These are phyloP conservation scores for Silurus lanzhouensis DNA, from an alignment of 2,797 vertebrate genomes.

Conservation along the genomic window DNA sequence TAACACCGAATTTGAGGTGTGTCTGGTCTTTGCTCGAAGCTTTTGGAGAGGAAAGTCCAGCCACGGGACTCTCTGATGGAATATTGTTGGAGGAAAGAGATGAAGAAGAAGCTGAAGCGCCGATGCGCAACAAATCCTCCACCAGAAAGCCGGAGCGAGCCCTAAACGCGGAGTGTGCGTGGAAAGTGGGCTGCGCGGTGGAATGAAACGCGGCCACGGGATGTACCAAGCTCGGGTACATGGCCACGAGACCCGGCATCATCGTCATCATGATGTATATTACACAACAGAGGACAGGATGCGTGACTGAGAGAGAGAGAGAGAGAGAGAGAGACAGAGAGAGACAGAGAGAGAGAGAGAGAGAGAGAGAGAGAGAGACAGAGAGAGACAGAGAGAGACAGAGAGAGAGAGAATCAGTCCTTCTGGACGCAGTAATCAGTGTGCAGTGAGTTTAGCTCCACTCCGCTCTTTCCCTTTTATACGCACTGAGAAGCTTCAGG, in stretches of 20 bases:
- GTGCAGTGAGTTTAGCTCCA: not conserved
- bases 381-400: too few species aligned
- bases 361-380: too few species aligned
- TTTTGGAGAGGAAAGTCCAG: constrained; percentile 78
- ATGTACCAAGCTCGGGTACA: constrained; percentile 26
- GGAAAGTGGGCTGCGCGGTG: not conserved
- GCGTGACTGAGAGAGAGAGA: not conserved
- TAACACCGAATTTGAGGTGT: constrained; percentile 95
- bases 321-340: too few species aligned
- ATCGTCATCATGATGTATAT: constrained; percentile 21
- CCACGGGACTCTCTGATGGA: constrained; percentile 61
- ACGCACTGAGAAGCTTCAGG: not conserved
- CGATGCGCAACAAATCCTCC: constrained; percentile 93
- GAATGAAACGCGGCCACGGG: not conserved
- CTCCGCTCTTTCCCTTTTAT: constrained; percentile 9
- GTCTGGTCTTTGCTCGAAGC: constrained; percentile 77
- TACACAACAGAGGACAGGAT: not conserved
- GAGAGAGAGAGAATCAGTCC: not conserved
- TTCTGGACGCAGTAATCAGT: not conserved
- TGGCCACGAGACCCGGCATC: constrained; percentile 29
- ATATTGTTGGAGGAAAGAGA: constrained; percentile 69
- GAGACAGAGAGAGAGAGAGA: not conserved
- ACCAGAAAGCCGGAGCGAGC: constrained; percentile 90
- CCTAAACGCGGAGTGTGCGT: constrained; percentile 65
- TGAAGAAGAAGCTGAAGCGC: constrained; percentile 67